Evolutionary conservation across 2,888 invertebrate species (phyloP), one percentile per base, ranked within the genome.

Genomic region (Drosophila neonasuta): DNA sequence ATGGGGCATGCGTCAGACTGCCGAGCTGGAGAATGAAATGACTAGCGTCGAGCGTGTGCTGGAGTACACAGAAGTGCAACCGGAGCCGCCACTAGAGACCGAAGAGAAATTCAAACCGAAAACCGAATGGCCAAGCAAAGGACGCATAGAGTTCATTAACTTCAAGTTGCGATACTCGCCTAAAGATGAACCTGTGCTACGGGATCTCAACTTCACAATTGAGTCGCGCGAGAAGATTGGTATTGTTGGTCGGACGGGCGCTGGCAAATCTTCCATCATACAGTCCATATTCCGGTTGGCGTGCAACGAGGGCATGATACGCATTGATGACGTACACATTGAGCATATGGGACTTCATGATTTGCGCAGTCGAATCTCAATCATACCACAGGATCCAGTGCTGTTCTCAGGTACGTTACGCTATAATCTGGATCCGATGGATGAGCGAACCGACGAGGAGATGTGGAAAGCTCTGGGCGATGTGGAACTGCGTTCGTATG

Each of bases 371-470:
- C 95, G 94, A 80, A 95, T 98, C 59, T 95, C 97, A 0, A 97
- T 98, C 67, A 98, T 98, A 87, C 98, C 98, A 0, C 98, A 98
- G 92, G 97, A 97, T 86, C 97, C 97, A 0, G 94, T 97, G 24
- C 90, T 97, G 20, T 97, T 97, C 89, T 95, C 95, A 0, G 96
- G 96, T 8, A 94, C 95, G n/a, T 90, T 97, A 44, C 92, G 97
- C 7, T 94, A 95, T 88, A 97, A 97, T 90, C 92, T 97, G 88
- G 97, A 97, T 92, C 97, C 97, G 0, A 95, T 96, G 87, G 93
- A 94, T 59, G 94, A 94, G 86, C 93, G 93, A 73, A 92, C 93
- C 0, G 97, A 97, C 80, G 93, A 92, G 0, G 92, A 93, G 17
- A 92, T 97, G 67, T 97, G 97, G 97, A 92, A 92, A 67, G 96